Conservation (phyloP, 1,140 invertebrate species). For the Drosophila mojavensis region DNA sequence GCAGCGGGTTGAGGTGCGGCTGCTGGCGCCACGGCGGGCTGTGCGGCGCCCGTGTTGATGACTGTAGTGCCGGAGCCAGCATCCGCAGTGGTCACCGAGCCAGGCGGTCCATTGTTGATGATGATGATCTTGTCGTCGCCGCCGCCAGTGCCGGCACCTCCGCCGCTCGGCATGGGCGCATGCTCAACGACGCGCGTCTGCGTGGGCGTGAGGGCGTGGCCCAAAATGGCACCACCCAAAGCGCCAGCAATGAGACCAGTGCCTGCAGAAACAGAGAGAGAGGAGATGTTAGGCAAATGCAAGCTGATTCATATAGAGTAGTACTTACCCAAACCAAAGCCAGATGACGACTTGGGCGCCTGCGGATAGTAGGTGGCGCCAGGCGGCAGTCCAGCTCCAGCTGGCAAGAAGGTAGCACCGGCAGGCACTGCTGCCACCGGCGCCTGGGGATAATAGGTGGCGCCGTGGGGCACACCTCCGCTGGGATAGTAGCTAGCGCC, state of each 20-base stretch:
- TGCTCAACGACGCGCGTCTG: conserved; percentile 69
- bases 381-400: conserved; percentile 65
- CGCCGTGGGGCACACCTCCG: conserved; percentile 58
- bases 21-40: conserved; percentile 51
- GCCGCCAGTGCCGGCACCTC: conserved; percentile 41
- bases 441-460: conserved; percentile 70
- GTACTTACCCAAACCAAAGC: conserved; percentile 70
- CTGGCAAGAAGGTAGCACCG: conserved; percentile 57
- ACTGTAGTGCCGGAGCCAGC: conserved; percentile 70
- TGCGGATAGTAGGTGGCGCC: conserved; percentile 77
- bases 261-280: conserved; percentile 33
- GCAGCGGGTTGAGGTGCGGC: conserved; percentile 83
- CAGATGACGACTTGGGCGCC: conserved; percentile 66
- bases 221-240: conserved; percentile 73
- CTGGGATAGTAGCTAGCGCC: conserved; percentile 62
- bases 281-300: neutral
- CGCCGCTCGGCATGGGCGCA: conserved; percentile 34
- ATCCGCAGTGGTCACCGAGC: conserved; percentile 71
- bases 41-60: conserved; percentile 62
- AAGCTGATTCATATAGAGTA: neutral
- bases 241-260: conserved; percentile 76
- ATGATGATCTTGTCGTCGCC: conserved; percentile 77
- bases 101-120: conserved; percentile 79
- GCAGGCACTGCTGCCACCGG: conserved; percentile 43
- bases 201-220: conserved; percentile 72